Evolutionary conservation across 2,797 vertebrate species (phyloP).

Genomic region (Percopsis omiscomaycus): DNA sequence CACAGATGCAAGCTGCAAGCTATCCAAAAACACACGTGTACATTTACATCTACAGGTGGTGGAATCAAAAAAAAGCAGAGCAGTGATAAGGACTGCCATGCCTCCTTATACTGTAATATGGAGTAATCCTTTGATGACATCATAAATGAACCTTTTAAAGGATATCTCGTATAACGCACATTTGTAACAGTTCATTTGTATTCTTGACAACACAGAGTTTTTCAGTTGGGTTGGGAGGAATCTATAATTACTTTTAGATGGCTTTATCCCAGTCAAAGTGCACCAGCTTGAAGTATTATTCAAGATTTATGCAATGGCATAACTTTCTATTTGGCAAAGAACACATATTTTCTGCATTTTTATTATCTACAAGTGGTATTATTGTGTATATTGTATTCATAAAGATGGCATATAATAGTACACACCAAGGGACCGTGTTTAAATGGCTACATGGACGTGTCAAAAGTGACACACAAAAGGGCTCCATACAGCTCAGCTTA

Average conservation of each 20-base stretch:
- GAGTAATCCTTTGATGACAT: conserved; percentile 22
- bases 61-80: conserved; percentile 6
- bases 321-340: neutral
- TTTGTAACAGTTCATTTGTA: conserved; percentile 12
- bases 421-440: neutral
- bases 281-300: conserved; percentile 6
- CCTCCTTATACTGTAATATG: conserved; percentile 13
- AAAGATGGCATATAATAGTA: too few relatives aligned
- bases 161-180: conserved; percentile 25
- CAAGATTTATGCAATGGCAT: conserved; percentile 1
- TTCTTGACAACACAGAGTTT: conserved; percentile 18
- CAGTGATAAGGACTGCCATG: neutral
- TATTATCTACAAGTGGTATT: neutral
- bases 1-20: conserved; percentile 19
- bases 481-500: too few relatives aligned
- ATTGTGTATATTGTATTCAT: too few relatives aligned
- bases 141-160: conserved; percentile 11
- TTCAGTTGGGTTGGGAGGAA: neutral
- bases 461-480: conserved; percentile 22
- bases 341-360: conserved; percentile 16
- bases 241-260: conserved; percentile 36
- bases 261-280: conserved; percentile 36
- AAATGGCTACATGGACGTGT: conserved; percentile 14
- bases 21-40: conserved; percentile 12
- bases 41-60: neutral